These are phyloP conservation scores for Porites divaricata DNA, from an alignment of 92 coral and sea anemone genomes.

Conservation along the genomic window DNA sequence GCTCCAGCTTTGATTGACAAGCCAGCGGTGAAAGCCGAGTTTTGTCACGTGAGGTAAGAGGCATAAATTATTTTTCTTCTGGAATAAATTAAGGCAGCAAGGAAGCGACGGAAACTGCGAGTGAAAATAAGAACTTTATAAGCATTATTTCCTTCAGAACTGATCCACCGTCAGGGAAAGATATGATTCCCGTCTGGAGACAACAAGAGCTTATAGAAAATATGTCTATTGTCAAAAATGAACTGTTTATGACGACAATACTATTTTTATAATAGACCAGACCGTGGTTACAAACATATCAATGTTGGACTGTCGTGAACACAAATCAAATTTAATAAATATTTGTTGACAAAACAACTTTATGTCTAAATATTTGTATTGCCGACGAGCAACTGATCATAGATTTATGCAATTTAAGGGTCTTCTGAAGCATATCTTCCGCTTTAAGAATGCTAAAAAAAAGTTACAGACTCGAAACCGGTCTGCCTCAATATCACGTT, in stretches of 20 bases:
- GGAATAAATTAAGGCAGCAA: too few relatives aligned
- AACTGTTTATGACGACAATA: slow-evolving; percentile 11
- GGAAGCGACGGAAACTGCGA: background rate
- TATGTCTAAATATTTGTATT: background rate
- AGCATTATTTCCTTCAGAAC: background rate
- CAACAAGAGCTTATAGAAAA: background rate
- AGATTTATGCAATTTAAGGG: background rate
- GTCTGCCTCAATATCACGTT: slow-evolving; percentile 2
- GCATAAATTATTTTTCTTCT: background rate
- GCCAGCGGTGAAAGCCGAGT: slow-evolving; percentile 3
- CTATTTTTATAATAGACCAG: background rate
- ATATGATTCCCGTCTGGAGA: background rate
- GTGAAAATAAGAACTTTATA: background rate
- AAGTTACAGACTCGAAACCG: background rate
- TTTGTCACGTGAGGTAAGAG: slow-evolving; percentile 12
- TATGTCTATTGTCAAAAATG: slow-evolving; percentile 9
- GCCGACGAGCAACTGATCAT: background rate
- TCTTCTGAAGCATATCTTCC: too few relatives aligned
- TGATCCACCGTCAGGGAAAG: background rate
- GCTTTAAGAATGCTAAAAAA: background rate
- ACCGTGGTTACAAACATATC: too few relatives aligned
- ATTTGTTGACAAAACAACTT: background rate
- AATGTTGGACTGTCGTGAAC: background rate
- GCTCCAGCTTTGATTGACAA: slow-evolving; percentile 43
- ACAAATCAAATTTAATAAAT: slow-evolving; percentile 6